Conservation (phyloP, 2,888 invertebrate species). For the Ennomos quercinarius region DNA sequence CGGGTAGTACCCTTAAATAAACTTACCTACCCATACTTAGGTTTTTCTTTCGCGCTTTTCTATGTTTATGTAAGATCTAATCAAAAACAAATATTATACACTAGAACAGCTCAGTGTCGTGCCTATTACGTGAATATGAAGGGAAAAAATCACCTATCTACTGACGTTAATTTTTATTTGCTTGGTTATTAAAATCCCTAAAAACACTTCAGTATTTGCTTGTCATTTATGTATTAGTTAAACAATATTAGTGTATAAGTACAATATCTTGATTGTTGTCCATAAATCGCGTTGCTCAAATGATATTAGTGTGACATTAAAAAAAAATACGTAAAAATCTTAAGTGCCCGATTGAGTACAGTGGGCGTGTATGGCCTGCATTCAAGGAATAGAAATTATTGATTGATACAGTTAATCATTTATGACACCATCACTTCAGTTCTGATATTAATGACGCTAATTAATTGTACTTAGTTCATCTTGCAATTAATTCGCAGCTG, state of each 20-base stretch:
- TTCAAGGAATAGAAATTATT: conserved; percentile 63
- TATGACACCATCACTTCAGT: conserved; percentile 53
- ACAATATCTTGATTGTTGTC: conserved; percentile 5
- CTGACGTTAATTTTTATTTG: no score
- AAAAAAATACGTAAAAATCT: conserved; percentile 15
- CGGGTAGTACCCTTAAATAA: no score
- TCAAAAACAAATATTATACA: no score
- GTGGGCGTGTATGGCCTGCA: conserved; percentile 52
- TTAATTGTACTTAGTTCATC: conserved; percentile 50
- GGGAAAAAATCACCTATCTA: no score
- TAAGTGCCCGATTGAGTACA: conserved; percentile 33
- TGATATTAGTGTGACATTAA: conserved; percentile 17
- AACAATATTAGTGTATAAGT: conserved; percentile 6
- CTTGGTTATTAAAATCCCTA: no score
- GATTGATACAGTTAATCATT: conserved; percentile 64
- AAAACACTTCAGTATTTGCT: no score
- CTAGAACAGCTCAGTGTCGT: no score
- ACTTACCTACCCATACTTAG: no score
- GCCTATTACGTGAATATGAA: no score
- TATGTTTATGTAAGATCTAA: no score
- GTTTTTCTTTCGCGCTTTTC: no score
- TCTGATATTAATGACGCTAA: conserved; percentile 51
- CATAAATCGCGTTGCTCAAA: conserved; percentile 14
- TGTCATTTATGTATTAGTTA: no score
- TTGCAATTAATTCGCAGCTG: conserved; percentile 40